These are phyloP conservation scores for Trichoplusia ni DNA, from an alignment of 1,140 invertebrate species.

Conservation along the genomic window DNA sequence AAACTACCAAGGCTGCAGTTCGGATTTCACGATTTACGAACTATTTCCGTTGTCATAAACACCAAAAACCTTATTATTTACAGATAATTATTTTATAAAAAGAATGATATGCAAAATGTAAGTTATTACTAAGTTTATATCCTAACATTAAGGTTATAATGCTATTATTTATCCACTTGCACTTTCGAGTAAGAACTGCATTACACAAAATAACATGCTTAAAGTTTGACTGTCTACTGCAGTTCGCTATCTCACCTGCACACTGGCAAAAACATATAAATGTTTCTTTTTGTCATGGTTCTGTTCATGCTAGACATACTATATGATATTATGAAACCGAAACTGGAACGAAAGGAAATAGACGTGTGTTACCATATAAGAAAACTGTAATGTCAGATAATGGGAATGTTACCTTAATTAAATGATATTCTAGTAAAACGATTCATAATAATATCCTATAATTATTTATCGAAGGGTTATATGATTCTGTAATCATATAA, in stretches of 20 bases:
- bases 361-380: neutral
- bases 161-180: conserved; percentile 44
- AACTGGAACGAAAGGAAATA: neutral
- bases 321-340: too few relatives aligned
- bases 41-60: neutral
- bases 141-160: conserved; percentile 48
- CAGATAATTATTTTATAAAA: neutral
- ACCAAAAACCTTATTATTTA: neutral
- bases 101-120: neutral
- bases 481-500: too few relatives aligned
- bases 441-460: too few relatives aligned
- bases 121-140: neutral
- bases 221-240: neutral
- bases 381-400: too few relatives aligned
- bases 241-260: neutral
- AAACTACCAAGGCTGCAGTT: conserved; percentile 33
- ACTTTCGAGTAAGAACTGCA: conserved; percentile 28
- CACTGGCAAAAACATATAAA: neutral
- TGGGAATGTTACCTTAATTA: too few relatives aligned
- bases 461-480: too few relatives aligned
- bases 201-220: neutral
- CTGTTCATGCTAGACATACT: neutral
- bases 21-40: conserved; percentile 5
- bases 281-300: neutral
- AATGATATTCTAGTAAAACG: too few relatives aligned